Evolutionary conservation across 2,113 vertebrate genomes (phyloP).

Genomic region (Formicarius rufipectus): DNA sequence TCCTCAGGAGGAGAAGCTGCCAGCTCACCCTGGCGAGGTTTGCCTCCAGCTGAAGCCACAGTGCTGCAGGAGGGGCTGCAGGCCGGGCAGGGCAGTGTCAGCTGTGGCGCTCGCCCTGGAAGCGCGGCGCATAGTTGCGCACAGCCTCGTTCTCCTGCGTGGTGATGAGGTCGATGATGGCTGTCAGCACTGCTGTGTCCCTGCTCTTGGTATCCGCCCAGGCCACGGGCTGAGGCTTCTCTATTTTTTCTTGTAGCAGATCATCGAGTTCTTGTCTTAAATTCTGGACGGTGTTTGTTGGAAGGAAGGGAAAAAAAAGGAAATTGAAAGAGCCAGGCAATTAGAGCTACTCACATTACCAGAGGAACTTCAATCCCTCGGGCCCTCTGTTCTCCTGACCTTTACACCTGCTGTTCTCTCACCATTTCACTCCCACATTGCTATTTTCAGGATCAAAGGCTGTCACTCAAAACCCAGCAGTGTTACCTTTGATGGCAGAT

Average conservation of each 20-base stretch:
- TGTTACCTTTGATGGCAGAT: neutral
- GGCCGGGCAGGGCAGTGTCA: no score
- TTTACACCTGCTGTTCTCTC: neutral
- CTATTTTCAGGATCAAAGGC: neutral
- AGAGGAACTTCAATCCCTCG: neutral
- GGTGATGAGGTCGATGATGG: conserved; percentile 95
- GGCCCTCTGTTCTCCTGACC: neutral
- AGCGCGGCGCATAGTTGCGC: conserved; percentile 68
- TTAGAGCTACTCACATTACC: neutral
- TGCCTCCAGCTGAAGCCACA: conserved; percentile 7
- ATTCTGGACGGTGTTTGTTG: conserved; percentile 71
- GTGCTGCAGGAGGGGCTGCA: no score
- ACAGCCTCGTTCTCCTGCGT: conserved; percentile 84
- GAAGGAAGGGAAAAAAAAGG: neutral
- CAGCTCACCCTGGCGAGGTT: conserved; percentile 10
- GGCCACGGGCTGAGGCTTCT: conserved; percentile 89
- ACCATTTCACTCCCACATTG: neutral
- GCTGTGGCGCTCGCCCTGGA: conserved; percentile 73
- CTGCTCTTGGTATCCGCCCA: conserved; percentile 85
- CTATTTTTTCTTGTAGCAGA: conserved; percentile 92
- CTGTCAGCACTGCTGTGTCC: conserved; percentile 92
- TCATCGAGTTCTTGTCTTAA: conserved; percentile 87
- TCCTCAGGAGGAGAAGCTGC: neutral
- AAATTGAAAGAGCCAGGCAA: neutral
- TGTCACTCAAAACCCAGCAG: neutral